These are phyloP conservation scores for Artemia sp. DNA, from an alignment of 2,888 invertebrate species.

Conservation along the genomic window DNA sequence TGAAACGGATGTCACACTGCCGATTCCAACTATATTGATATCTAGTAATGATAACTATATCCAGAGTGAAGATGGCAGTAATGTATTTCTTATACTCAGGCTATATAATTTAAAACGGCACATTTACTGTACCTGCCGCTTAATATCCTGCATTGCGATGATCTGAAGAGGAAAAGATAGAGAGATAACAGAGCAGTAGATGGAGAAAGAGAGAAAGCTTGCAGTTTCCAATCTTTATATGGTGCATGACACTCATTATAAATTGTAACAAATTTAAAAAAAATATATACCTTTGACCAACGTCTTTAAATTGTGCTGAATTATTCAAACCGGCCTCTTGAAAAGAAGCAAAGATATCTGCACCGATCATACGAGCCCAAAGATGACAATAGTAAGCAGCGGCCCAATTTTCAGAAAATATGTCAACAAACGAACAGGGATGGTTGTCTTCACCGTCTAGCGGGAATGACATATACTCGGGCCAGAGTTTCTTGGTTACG, in stretches of 20 bases:
- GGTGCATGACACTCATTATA: conserved; percentile 39
- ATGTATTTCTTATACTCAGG: too few species aligned
- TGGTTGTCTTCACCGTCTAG: conserved; percentile 62
- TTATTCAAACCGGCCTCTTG: conserved; percentile 41
- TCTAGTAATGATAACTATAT: too few species aligned
- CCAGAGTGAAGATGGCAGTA: too few species aligned
- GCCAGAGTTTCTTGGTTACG: conserved; percentile 58
- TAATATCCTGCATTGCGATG: background rate
- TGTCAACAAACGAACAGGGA: conserved; percentile 63
- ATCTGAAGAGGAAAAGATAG: too few species aligned
- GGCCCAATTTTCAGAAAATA: conserved; percentile 64
- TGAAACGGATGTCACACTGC: too few species aligned
- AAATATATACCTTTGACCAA: conserved; percentile 27
- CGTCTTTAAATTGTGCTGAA: conserved; percentile 28
- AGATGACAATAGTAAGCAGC: conserved; percentile 66
- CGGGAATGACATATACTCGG: conserved; percentile 56
- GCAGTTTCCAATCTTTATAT: too few species aligned
- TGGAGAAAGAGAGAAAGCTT: too few species aligned
- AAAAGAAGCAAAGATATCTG: conserved; percentile 74
- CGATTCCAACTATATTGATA: too few species aligned
- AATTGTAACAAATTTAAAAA: conserved; percentile 27
- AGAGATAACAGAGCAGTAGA: too few species aligned
- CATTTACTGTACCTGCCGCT: background rate
- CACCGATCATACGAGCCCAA: conserved; percentile 77
- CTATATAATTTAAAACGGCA: too few species aligned